These are phyloP conservation scores for Gorsachius magnificus DNA, from an alignment of 2,797 vertebrate genomes.

Conservation along the genomic window DNA sequence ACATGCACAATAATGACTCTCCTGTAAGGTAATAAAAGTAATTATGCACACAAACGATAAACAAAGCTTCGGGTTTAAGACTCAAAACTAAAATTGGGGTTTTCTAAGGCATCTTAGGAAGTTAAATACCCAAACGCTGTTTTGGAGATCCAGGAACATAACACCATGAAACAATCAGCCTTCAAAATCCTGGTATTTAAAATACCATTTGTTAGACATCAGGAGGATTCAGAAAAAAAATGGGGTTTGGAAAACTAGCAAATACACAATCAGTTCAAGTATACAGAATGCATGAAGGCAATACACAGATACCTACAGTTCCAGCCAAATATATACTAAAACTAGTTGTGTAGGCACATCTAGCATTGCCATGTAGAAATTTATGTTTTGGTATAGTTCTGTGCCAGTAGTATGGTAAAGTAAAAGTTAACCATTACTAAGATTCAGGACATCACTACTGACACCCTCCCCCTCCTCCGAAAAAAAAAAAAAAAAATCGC, in stretches of 20 bases:
- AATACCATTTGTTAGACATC: not conserved
- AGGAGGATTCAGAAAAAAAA: not conserved
- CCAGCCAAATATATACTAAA: not conserved
- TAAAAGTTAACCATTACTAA: not conserved
- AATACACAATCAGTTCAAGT: not conserved
- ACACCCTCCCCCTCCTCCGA: not conserved
- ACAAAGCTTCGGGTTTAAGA: not conserved
- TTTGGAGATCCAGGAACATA: not conserved
- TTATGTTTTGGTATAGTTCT: not conserved
- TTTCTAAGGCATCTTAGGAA: not conserved
- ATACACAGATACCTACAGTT: not conserved
- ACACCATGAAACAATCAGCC: not conserved
- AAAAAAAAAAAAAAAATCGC: not conserved
- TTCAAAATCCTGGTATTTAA: not conserved
- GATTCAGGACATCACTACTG: not conserved
- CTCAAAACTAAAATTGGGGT: not conserved
- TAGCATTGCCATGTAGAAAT: not conserved
- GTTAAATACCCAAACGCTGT: not conserved
- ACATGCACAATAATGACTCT: not conserved
- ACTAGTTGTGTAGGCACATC: not conserved
- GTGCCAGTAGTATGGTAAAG: accelerated
- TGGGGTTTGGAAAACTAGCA: not conserved
- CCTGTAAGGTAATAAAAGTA: not conserved
- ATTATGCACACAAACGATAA: not conserved
- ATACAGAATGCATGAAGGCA: not conserved